Percentiles rank a stretch among this genome's conserved stretches.
These are phyloP conservation scores for Quadriops clusia DNA, from an alignment of 2,888 invertebrate species.

Conservation along the genomic window DNA sequence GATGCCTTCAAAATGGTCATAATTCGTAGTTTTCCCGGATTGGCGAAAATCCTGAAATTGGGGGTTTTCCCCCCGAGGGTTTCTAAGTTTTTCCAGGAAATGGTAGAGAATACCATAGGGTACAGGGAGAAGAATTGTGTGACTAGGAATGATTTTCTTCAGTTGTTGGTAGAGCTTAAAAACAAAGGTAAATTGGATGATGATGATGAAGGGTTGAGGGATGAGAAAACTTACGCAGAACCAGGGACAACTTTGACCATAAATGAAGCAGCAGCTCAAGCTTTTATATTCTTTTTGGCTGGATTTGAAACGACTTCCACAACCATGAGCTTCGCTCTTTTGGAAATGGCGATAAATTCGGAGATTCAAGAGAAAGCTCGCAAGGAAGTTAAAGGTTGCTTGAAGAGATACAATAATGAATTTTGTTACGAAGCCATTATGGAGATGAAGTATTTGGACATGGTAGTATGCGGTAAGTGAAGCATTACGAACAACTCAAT, in stretches of 20 bases:
- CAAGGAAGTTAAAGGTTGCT: conserved; percentile 13
- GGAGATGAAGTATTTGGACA: conserved; percentile 19
- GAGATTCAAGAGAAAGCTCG: conserved; percentile 18
- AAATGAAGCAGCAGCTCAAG: conserved; percentile 20
- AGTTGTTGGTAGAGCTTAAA: conserved; percentile 39
- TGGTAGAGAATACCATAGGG: conserved; percentile 34
- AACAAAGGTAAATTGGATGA: conserved; percentile 24
- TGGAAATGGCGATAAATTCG: conserved; percentile 18
- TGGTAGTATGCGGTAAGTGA: conserved; percentile 17
- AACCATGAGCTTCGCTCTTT: conserved; percentile 18
- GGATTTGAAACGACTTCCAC: conserved; percentile 22
- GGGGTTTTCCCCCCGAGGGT: conserved; percentile 17
- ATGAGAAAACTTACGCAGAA: conserved; percentile 6
- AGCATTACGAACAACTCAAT: conserved; percentile 1
- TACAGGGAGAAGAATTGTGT: conserved; percentile 35
- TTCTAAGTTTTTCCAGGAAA: conserved; percentile 22
- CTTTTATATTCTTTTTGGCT: conserved; percentile 21
- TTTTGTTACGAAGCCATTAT: conserved; percentile 17
- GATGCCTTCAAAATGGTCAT: conserved; percentile 18
- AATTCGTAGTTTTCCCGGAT: conserved; percentile 20
- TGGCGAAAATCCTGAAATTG: conserved; percentile 17
- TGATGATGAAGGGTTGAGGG: conserved; percentile 5
- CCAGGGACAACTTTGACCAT: conserved; percentile 12
- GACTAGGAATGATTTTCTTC: conserved; percentile 41
- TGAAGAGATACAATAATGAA: conserved; percentile 14